Conservation (phyloP, 2,113 vertebrate genomes). For the Climacteris rufus region DNA sequence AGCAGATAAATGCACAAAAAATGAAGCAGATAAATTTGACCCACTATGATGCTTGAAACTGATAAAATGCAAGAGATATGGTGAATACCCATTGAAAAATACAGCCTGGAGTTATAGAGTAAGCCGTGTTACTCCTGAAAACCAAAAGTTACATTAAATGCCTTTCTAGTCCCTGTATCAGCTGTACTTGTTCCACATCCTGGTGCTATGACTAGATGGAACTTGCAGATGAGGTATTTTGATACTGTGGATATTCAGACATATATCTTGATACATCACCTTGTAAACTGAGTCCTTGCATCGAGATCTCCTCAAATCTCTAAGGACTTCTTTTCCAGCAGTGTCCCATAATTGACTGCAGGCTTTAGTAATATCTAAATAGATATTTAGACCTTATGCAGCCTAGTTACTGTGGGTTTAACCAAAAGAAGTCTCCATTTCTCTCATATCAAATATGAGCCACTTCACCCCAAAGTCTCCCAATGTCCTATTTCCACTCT, state of each 20-base stretch:
- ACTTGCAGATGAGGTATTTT: background rate
- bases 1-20: background rate
- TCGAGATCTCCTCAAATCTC: background rate
- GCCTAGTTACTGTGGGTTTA: background rate
- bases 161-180: background rate
- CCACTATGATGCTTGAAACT: background rate
- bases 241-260: background rate
- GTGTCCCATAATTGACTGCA: background rate
- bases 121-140: background rate
- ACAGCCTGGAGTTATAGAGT: background rate
- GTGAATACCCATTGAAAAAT: background rate
- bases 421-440: background rate
- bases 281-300: background rate
- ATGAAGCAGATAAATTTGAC: background rate
- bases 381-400: background rate
- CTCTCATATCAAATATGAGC: background rate
- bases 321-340: background rate
- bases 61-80: background rate
- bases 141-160: background rate
- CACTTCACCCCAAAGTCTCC: background rate
- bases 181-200: background rate
- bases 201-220: background rate
- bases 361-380: background rate
- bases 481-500: background rate
- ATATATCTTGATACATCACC: background rate